Evolutionary conservation across 2,888 invertebrate species (phyloP).

Genomic region (Mylabris sibirica): DNA sequence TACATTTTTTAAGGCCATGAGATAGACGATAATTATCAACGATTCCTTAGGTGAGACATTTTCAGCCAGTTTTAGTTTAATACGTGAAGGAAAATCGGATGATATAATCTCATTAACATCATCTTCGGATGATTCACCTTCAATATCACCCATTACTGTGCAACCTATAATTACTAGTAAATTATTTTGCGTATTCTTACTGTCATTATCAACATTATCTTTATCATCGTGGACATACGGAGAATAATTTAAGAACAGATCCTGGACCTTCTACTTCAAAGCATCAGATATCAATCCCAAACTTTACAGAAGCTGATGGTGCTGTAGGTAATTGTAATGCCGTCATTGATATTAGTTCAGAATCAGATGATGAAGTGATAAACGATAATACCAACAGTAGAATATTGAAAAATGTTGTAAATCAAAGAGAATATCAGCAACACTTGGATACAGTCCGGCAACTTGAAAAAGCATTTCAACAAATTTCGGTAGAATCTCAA

Average conservation of each 20-base stretch:
- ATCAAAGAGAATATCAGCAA: constrained; percentile 60
- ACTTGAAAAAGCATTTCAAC: constrained; percentile 36
- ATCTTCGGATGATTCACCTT: not conserved
- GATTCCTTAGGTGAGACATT: not conserved
- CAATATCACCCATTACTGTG: not conserved
- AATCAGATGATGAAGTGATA: not conserved
- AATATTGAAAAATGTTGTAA: not conserved
- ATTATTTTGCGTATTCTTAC: too few species aligned
- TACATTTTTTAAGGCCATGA: not conserved
- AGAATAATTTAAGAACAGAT: too few species aligned
- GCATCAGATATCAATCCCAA: not conserved
- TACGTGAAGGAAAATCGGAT: not conserved
- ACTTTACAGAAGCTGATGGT: not conserved
- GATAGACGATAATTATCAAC: not conserved
- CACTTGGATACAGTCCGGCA: constrained; percentile 25
- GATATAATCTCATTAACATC: not conserved
- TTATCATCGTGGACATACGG: too few species aligned
- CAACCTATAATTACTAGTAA: not conserved
- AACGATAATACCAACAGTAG: not conserved
- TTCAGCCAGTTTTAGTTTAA: not conserved
- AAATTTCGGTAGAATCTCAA: constrained; percentile 23
- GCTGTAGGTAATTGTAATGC: not conserved
- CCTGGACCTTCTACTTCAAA: not conserved
- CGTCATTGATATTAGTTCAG: not conserved
- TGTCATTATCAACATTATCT: too few species aligned